phyloP scores from a whole-genome alignment of 2,113 vertebrate species.

The Carettochelys insculpta region DNA sequence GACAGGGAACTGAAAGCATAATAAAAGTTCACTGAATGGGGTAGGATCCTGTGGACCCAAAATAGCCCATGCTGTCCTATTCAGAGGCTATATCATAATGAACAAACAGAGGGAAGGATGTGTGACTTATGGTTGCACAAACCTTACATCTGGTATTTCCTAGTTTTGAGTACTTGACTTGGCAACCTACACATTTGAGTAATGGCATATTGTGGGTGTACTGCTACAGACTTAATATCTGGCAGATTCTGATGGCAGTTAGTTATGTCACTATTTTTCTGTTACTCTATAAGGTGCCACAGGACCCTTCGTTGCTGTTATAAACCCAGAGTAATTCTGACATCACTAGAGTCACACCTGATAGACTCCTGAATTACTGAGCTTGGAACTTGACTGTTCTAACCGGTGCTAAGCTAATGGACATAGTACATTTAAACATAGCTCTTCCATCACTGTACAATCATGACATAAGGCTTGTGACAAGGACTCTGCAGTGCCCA shows the following conservation, averaged over 20 bases:
- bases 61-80: background rate
- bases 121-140: background rate
- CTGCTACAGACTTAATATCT: background rate
- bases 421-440: background rate
- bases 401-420: background rate
- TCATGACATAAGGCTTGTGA: background rate
- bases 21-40: background rate
- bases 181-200: background rate
- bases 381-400: background rate
- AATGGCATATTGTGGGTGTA: background rate
- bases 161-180: background rate
- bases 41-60: background rate
- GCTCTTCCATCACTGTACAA: background rate
- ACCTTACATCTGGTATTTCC: background rate
- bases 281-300: too few species aligned
- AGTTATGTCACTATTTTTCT: background rate
- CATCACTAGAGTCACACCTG: background rate
- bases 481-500: background rate
- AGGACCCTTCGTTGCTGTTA: too few species aligned
- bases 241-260: background rate
- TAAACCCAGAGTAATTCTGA: background rate
- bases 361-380: background rate
- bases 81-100: background rate
- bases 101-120: background rate
- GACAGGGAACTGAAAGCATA: background rate